A percentile compares a stretch with the other conserved stretches of the same genome.
Conservation (phyloP, 23 tunicate species). For the Halocynthia aurantium region DNA sequence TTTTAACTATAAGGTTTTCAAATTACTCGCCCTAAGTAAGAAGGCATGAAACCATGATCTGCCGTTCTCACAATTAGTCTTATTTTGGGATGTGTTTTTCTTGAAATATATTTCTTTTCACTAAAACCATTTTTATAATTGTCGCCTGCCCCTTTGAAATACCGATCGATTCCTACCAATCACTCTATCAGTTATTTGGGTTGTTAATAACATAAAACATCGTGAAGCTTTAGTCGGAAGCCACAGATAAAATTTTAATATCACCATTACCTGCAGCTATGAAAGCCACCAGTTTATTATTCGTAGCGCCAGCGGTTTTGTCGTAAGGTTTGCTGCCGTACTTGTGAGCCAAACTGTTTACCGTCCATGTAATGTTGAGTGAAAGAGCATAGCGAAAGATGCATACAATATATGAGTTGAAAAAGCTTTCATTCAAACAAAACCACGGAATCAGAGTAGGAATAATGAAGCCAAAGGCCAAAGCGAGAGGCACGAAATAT, state of each 20-base stretch:
- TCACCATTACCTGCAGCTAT: conserved; percentile 39
- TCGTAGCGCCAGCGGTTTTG: conserved; percentile 48
- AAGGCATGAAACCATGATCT: no score
- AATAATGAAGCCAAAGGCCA: conserved; percentile 15
- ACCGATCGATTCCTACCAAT: no score
- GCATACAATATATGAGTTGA: conserved; percentile 28
- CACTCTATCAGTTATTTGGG: no score
- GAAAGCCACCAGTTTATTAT: conserved; percentile 42
- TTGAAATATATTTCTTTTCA: no score
- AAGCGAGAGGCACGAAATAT: conserved; percentile 26
- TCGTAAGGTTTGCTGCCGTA: conserved; percentile 74
- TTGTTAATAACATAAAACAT: no score
- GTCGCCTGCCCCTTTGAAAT: no score
- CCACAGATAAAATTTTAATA: neutral
- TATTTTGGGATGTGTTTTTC: no score
- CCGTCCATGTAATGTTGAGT: conserved; percentile 61
- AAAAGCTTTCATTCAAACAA: conserved; percentile 45
- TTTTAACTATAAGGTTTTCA: no score
- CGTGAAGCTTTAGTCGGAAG: neutral
- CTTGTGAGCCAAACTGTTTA: conserved; percentile 79
- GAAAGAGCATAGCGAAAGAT: conserved; percentile 37
- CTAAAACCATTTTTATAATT: no score
- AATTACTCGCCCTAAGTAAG: no score
- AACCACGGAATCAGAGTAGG: conserved; percentile 19
- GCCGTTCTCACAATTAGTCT: no score